Evolutionary conservation across 2,888 invertebrate species (phyloP).

Genomic region (Polia nebulosa): DNA sequence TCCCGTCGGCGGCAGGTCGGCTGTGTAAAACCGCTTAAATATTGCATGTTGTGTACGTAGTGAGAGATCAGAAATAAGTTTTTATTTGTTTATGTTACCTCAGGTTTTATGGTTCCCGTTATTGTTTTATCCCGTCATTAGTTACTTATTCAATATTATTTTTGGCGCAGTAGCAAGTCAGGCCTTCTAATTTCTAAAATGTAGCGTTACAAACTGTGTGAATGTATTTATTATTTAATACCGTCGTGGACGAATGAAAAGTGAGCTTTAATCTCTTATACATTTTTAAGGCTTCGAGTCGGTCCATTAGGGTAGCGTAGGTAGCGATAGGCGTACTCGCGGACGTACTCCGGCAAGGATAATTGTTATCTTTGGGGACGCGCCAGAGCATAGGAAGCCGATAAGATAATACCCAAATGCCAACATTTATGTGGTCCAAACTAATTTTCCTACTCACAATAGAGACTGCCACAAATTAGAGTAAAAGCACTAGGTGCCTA

Average conservation of each 20-base stretch:
- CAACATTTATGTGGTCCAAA: slow-evolving; percentile 59
- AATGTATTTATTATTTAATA: slow-evolving; percentile 70
- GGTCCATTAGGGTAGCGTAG: slow-evolving; percentile 74
- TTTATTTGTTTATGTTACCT: slow-evolving; percentile 89
- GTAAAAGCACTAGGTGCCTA: slow-evolving; percentile 73
- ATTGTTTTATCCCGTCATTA: slow-evolving; percentile 81
- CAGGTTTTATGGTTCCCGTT: slow-evolving; percentile 81
- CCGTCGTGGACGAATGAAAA: slow-evolving; percentile 68
- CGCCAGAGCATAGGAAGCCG: slow-evolving; percentile 73
- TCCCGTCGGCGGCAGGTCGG: slow-evolving; percentile 83
- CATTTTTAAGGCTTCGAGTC: slow-evolving; percentile 78
- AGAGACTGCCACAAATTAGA: slow-evolving; percentile 81
- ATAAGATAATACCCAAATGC: slow-evolving; percentile 72
- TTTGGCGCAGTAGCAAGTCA: slow-evolving; percentile 77
- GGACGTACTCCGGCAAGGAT: slow-evolving; percentile 39
- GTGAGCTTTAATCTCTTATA: slow-evolving; percentile 78
- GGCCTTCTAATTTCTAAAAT: slow-evolving; percentile 78
- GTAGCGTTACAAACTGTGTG: slow-evolving; percentile 65
- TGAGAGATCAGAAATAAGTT: slow-evolving; percentile 82
- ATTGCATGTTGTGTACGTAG: slow-evolving; percentile 87
- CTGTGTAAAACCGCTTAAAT: slow-evolving; percentile 83
- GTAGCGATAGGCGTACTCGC: slow-evolving; percentile 43
- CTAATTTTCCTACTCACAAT: slow-evolving; percentile 52
- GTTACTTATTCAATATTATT: slow-evolving; percentile 79
- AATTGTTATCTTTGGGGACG: slow-evolving; percentile 66